A percentile compares a stretch with the other conserved stretches of the same genome.
Conservation (phyloP, 2,113 vertebrate genomes). For the Tragelaphus buxtoni region DNA sequence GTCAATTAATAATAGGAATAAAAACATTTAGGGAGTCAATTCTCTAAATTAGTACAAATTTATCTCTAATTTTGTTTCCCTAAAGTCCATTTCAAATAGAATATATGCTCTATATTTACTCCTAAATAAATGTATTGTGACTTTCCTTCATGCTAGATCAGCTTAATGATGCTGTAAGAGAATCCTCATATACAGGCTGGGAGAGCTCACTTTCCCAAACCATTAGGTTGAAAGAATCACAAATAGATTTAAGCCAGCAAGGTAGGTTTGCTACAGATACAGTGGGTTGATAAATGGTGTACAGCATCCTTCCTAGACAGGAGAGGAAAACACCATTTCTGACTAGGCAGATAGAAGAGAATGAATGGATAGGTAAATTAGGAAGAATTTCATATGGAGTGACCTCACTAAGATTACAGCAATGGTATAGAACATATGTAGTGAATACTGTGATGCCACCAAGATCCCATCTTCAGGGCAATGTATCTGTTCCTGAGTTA, state of each 20-base stretch:
- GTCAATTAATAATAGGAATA: background rate
- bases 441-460: background rate
- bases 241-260: background rate
- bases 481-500: background rate
- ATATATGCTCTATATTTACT: background rate
- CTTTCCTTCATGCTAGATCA: constrained; percentile 11
- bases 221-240: background rate
- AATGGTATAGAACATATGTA: background rate
- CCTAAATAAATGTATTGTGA: background rate
- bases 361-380: background rate
- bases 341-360: background rate
- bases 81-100: background rate
- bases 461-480: background rate
- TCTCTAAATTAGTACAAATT: constrained; percentile 8
- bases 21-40: background rate
- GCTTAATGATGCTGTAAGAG: background rate
- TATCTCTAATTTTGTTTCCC: background rate
- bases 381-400: background rate
- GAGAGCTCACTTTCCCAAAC: background rate
- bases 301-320: background rate
- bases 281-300: background rate
- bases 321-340: background rate
- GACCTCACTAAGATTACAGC: background rate
- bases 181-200: background rate
- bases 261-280: background rate